A percentile compares a stretch with the other conserved stretches of the same genome.
Conservation (phyloP, 2,888 invertebrate genomes). For the Drosophila fulvimacula region DNA sequence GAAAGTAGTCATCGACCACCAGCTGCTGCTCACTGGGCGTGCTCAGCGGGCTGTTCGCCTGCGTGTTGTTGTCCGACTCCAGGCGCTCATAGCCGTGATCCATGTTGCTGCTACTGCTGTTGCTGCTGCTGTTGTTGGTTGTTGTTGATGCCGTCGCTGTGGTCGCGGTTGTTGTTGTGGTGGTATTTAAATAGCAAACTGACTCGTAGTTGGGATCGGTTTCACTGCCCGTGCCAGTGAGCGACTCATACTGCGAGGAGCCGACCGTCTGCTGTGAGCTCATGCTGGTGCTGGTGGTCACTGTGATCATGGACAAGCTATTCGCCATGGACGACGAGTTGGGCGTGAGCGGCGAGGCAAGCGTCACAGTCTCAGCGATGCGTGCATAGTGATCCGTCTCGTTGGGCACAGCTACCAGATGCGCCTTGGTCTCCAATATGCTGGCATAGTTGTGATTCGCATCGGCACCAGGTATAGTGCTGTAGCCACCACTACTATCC, state of each 20-base stretch:
- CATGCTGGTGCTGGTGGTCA: conserved; percentile 82
- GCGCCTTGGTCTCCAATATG: conserved; percentile 81
- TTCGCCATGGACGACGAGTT: conserved; percentile 68
- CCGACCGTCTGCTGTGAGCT: conserved; percentile 85
- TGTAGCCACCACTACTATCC: conserved; percentile 81
- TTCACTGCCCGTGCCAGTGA: conserved; percentile 91
- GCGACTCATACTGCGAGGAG: conserved; percentile 92
- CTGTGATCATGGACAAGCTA: conserved; percentile 71
- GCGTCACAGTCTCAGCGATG: conserved; percentile 70
- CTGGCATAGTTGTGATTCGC: conserved; percentile 83
- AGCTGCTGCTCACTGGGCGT: conserved; percentile 74
- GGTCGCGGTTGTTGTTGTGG: conserved; percentile 27
- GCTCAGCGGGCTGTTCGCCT: conserved; percentile 67
- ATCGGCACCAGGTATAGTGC: conserved; percentile 82
- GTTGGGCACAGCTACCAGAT: conserved; percentile 15
- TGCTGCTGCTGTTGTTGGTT: conserved; percentile 48
- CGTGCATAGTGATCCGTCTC: conserved; percentile 81
- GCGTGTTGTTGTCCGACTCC: conserved; percentile 74
- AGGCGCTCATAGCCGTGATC: conserved; percentile 89
- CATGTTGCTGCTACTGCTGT: conserved; percentile 70
- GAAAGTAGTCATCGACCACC: conserved; percentile 85
- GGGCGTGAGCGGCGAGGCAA: conserved; percentile 72
- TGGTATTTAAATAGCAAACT: conserved; percentile 89
- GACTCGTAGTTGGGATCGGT: conserved; percentile 94
- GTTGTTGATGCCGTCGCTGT: conserved; percentile 36